phyloP scores from a whole-genome alignment of 2,888 invertebrate genomes.

The Dryobotodes eremita region DNA sequence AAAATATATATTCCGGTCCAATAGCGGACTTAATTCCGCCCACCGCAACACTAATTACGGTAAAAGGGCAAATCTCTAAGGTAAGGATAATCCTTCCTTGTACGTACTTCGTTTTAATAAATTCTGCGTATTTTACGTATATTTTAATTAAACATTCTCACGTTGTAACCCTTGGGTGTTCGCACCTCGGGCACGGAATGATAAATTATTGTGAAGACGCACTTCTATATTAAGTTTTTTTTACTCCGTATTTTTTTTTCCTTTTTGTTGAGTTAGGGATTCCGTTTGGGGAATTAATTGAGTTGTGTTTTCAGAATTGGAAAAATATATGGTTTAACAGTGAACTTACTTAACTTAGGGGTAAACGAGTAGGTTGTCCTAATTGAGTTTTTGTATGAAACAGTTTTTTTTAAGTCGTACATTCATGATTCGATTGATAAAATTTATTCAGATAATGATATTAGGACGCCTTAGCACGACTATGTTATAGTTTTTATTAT shows the following conservation, averaged over 20 bases:
- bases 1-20: constrained; percentile 48
- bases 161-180: constrained; percentile 67
- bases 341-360: neutral
- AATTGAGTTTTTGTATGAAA: neutral
- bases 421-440: neutral
- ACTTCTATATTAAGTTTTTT: constrained; percentile 58
- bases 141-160: constrained; percentile 84
- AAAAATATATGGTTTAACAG: neutral
- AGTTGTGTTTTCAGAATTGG: constrained; percentile 35
- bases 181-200: constrained; percentile 61
- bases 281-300: constrained; percentile 44
- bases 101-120: constrained; percentile 79
- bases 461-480: neutral
- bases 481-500: too few species aligned
- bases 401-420: neutral
- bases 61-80: constrained; percentile 73
- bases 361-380: neutral
- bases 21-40: constrained; percentile 56
- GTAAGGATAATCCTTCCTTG: constrained; percentile 78
- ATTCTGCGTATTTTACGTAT: constrained; percentile 75
- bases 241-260: constrained; percentile 20
- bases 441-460: neutral
- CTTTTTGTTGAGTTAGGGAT: constrained; percentile 24
- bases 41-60: constrained; percentile 76
- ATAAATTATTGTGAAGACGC: constrained; percentile 66